Conservation (phyloP, 1,140 invertebrate species). For the Ostrea denselamellosa region DNA sequence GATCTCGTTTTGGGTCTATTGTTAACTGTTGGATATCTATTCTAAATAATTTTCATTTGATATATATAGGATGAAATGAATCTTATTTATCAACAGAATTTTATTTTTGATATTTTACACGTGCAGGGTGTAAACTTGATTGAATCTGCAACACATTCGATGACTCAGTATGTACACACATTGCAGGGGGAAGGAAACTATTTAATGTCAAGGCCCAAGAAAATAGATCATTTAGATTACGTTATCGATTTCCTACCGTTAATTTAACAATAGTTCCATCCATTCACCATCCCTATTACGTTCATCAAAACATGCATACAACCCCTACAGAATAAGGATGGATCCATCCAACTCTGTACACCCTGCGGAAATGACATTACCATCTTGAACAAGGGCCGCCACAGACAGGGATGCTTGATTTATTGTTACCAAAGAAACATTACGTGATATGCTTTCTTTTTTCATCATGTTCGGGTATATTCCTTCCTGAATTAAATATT, state of each 20-base stretch:
- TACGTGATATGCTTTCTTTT: neutral
- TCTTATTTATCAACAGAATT: neutral
- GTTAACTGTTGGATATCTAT: neutral
- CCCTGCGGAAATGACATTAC: neutral
- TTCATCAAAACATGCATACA: neutral
- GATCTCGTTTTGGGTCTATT: neutral
- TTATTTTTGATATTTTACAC: neutral
- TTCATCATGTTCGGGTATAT: neutral
- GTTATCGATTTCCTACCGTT: constrained; percentile 21
- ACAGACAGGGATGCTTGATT: neutral
- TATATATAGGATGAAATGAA: neutral
- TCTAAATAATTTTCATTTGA: neutral
- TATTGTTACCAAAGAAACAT: neutral
- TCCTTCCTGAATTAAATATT: neutral
- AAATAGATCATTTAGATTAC: constrained; percentile 11
- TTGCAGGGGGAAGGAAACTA: neutral
- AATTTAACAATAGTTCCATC: constrained; percentile 17
- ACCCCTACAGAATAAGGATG: neutral
- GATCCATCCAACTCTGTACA: neutral
- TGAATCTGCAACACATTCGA: neutral
- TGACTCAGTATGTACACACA: neutral
- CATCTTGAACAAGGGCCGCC: neutral
- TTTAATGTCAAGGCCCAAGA: neutral
- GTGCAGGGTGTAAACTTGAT: neutral
- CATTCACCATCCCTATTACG: neutral